Base-by-base conservation (phyloP, 2,113 vertebrate genomes). In the Hippocampus mohnikei region DNA sequence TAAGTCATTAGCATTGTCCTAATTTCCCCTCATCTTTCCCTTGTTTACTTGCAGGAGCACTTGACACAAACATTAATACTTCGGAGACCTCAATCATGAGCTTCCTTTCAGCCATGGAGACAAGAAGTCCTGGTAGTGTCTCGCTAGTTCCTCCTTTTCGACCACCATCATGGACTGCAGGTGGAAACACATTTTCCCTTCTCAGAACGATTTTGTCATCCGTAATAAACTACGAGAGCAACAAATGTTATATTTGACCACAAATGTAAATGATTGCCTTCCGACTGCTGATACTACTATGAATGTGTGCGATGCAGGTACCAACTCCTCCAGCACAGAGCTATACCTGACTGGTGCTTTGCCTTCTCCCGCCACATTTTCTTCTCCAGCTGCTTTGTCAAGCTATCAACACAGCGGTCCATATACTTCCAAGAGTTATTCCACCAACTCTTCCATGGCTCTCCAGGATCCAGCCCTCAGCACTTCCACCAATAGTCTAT, bases 11-110 rank as follows among this genome's bases (percentile, higher is more conserved):
- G 46, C 12, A 10, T 44, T 72, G 71, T 55, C 12, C 5, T 5
- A 61, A 50, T 60, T 56, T 63, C 12, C 33, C 75, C 42, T 33
- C 58, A 2, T 73, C 46, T 75, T 37, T 55, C 69, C 72, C n/a
- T 37, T 82, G 85, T 94, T 94, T 90, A 89, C 85, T 94, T 82
- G 92, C 93, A 86, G 94, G 94, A 91, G 88, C 94, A 67, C 96
- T 98, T 90, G 95, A 98, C 88, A 89, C 94, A 76, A 94, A 90
- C 89, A 91, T 90, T 83, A 95, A 93, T 92, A 94, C 93, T 94
- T 94, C 96, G 85, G 96, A 97, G 90, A 94, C 94, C 75, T 95
- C 97, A 72, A 94, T 97, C 86, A 95, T 96, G 95, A 98, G 94
- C 91, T 98, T 98, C 92, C 94, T 98, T 67, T 94, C 96, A 88